These are phyloP conservation scores for Pomatostomus ruficeps DNA, from an alignment of 2,113 vertebrate genomes.

Conservation along the genomic window DNA sequence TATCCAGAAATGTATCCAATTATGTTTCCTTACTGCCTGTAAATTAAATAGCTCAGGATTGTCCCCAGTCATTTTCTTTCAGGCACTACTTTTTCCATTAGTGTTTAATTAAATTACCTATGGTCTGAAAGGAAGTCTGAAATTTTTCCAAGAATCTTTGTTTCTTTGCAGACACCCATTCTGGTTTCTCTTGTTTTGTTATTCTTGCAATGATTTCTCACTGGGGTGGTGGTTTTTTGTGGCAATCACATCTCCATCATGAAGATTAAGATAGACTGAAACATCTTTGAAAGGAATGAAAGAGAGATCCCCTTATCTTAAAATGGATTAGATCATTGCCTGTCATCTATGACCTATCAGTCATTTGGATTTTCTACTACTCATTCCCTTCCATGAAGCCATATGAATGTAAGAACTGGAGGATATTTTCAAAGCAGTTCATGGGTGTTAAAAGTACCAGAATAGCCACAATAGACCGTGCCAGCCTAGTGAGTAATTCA, in stretches of 20 bases:
- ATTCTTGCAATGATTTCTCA: background rate
- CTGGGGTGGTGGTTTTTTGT: background rate
- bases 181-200: constrained; percentile 9
- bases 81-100: background rate
- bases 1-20: background rate
- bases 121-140: background rate
- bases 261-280: background rate
- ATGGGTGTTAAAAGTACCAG: background rate
- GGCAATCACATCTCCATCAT: background rate
- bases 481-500: background rate
- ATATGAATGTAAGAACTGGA: background rate
- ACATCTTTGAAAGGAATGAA: background rate
- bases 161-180: background rate
- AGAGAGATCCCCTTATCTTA: background rate
- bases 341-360: background rate
- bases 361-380: background rate
- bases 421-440: background rate
- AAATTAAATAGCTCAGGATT: background rate
- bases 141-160: background rate
- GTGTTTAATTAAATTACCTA: background rate
- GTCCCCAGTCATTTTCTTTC: background rate
- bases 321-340: background rate
- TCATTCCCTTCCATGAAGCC: background rate
- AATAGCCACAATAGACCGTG: background rate
- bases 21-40: background rate